Conservation (phyloP, 1,140 invertebrate genomes). For the Drosophila equinoxialis region DNA sequence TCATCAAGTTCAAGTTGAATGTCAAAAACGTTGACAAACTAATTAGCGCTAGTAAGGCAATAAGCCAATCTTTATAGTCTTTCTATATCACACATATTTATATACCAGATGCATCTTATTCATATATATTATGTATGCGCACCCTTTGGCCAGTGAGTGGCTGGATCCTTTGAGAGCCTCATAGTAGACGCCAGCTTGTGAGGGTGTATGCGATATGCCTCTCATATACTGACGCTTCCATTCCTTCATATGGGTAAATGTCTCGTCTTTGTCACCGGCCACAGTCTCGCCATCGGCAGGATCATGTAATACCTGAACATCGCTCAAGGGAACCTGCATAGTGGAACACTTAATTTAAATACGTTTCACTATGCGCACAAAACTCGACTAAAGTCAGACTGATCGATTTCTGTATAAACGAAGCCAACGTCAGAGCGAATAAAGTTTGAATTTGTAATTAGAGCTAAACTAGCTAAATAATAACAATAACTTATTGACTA, state of each 20-base stretch:
- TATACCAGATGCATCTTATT: neutral
- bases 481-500: constrained; percentile 40
- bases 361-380: constrained; percentile 46
- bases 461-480: constrained; percentile 52
- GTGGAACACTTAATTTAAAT: constrained; percentile 1
- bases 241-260: constrained; percentile 61
- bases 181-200: constrained; percentile 76
- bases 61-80: constrained; percentile 16
- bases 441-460: constrained; percentile 59
- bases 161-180: constrained; percentile 78
- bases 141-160: constrained; percentile 73
- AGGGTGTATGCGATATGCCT: constrained; percentile 73
- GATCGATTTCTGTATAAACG: constrained; percentile 17
- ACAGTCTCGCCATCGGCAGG: constrained; percentile 48
- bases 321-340: constrained; percentile 71
- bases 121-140: constrained; percentile 24
- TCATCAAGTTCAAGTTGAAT: constrained; percentile 81
- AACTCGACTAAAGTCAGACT: constrained; percentile 45
- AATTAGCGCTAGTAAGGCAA: constrained; percentile 43
- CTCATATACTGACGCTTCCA: constrained; percentile 77
- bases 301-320: constrained; percentile 71
- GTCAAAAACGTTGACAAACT: constrained; percentile 51
- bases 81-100: neutral
- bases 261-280: constrained; percentile 59
- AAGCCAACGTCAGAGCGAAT: constrained; percentile 44